phyloP scores from a whole-genome alignment of 2,888 invertebrate species.

The Ecdyonurus torrentis region DNA sequence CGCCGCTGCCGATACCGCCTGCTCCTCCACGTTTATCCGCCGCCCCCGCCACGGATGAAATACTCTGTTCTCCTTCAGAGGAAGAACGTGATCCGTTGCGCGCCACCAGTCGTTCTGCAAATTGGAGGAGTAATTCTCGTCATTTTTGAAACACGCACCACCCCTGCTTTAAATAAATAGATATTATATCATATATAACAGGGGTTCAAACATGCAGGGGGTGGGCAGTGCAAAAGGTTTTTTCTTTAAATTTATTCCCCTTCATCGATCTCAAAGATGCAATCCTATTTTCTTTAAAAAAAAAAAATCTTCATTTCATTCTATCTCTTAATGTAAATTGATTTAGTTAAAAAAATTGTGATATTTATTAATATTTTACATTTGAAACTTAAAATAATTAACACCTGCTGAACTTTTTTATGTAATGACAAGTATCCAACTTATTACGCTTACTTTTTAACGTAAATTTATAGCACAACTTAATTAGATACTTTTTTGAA shows the following conservation, averaged over 20 bases:
- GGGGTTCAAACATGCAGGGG: no score
- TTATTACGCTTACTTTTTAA: background rate
- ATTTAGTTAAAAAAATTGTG: no score
- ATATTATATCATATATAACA: no score
- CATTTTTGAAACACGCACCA: background rate
- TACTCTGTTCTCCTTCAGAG: background rate
- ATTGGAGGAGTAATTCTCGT: background rate
- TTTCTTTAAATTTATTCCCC: no score
- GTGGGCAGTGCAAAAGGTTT: no score
- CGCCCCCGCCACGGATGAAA: background rate
- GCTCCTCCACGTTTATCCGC: background rate
- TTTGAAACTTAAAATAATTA: background rate
- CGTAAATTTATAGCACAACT: background rate
- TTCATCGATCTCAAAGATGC: no score
- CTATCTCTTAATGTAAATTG: no score
- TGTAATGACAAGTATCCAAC: background rate
- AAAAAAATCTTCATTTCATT: no score
- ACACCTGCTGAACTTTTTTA: background rate
- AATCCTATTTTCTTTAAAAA: no score
- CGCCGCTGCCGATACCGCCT: background rate
- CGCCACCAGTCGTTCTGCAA: background rate
- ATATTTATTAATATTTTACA: no score
- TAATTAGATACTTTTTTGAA: background rate
- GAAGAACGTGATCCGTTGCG: background rate
- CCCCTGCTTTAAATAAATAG: no score